phyloP scores from a whole-genome alignment of 2,888 invertebrate species.

The Drosophila basisetae region DNA sequence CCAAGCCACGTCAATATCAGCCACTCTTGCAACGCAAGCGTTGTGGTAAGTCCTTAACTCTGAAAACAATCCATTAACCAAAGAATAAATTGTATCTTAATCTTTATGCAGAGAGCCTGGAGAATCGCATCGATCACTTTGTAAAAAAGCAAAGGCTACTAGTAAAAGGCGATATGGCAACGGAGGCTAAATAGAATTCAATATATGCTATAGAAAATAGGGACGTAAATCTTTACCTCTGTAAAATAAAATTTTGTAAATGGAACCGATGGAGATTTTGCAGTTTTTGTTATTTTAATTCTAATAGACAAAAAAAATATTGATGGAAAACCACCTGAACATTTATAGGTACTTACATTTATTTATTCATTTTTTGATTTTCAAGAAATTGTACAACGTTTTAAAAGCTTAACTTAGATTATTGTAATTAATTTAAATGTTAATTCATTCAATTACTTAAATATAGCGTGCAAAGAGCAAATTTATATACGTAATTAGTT shows the following conservation, averaged over 20 bases:
- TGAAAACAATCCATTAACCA: neutral
- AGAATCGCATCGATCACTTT: slow-evolving; percentile 91
- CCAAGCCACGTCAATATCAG: slow-evolving; percentile 89
- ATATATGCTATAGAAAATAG: neutral
- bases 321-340: neutral
- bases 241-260: neutral
- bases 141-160: slow-evolving; percentile 88
- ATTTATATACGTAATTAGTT: slow-evolving; percentile 2
- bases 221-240: neutral
- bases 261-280: neutral
- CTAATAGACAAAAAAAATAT: neutral
- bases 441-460: slow-evolving; percentile 43
- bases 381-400: slow-evolving; percentile 48
- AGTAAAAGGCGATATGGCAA: slow-evolving; percentile 32
- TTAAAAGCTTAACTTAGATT: slow-evolving; percentile 41
- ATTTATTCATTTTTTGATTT: slow-evolving; percentile 16
- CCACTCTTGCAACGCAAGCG: slow-evolving; percentile 90
- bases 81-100: neutral
- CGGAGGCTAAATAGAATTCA: neutral
- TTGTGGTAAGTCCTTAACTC: slow-evolving; percentile 89
- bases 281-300: neutral
- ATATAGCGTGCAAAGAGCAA: slow-evolving; percentile 14
- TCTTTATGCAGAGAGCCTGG: slow-evolving; percentile 89
- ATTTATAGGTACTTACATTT: slow-evolving; percentile 15
- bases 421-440: slow-evolving; percentile 64